Evolutionary conservation across 2,888 invertebrate genomes (phyloP), one percentile per base, ranked within the genome.

Genomic region (Acrobeloides nanus): DNA sequence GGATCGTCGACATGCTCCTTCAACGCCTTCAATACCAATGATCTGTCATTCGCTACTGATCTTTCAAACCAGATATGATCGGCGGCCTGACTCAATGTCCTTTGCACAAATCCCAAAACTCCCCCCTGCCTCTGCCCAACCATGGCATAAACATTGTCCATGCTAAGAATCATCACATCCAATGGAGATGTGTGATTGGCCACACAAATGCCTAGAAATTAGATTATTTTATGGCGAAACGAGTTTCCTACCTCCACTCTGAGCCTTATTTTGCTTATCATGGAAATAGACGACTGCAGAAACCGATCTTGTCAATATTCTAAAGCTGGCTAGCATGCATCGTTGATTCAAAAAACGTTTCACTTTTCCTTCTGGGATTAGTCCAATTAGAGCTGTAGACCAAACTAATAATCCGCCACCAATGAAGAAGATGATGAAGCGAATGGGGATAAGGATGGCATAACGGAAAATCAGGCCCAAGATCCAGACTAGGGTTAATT

Each of bases 61-160:
- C 97, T 79, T 76, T 97, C 93, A 75, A 97, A 97, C 93, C 95
- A 97, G 68, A 97, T 92, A 74, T 97, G 95, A 0, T 89, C 87
- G 12, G 90, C 89, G 8, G 93, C 90, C 67, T 92, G 81, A 4
- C 86, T 87, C 39, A 97, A 78, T 1, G 93, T 90, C 68, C 88
- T 78, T 78, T 97, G 93, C 37, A 97, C 78, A 15, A 48, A 24
- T 5, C 95, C 95, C 50, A 95, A 80, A 73, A 95, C 88, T 10
- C 93, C 95, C 21, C 85, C 86, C 74, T 95, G 95, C 24, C 86
- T 81, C 76, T 95, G 95, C 7, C 95, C 95, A 72, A 95, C 93
- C 88, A 97, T 79, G 57, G 88, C 86, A 79, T 86, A 93, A 73
- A 84, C 83, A 68, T 83, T 85, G 76, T 89, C 87, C 64, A 83